A percentile compares a stretch with the other conserved stretches of the same genome.
Conservation (phyloP, 2,888 invertebrate species). For the Lasioglossum marginatum region DNA sequence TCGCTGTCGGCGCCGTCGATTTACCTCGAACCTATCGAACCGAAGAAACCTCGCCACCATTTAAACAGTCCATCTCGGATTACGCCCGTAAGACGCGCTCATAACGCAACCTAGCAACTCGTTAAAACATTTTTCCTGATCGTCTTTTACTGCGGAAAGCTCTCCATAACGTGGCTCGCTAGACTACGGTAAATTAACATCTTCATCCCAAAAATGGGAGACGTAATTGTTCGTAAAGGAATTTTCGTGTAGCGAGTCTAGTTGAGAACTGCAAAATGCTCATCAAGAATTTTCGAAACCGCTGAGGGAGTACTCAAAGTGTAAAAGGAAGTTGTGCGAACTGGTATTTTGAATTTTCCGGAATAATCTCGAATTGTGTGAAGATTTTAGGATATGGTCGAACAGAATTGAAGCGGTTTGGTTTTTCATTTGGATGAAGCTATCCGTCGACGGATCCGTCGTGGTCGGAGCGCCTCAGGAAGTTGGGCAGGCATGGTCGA, state of each 20-base stretch:
- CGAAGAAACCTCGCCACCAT: background rate
- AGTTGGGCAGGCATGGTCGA: constrained; percentile 71
- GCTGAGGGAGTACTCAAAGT: too few relatives aligned
- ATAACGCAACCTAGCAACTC: background rate
- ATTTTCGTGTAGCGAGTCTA: too few relatives aligned
- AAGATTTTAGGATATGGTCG: background rate
- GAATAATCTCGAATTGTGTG: accelerated
- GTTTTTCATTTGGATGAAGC: background rate
- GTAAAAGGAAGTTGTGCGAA: too few relatives aligned
- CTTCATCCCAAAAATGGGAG: too few relatives aligned
- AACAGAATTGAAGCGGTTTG: background rate
- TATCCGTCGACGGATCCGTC: constrained; percentile 29
- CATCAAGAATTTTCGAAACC: too few relatives aligned
- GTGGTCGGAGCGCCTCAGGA: constrained; percentile 64
- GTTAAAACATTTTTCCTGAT: background rate
- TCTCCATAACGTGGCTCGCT: too few relatives aligned
- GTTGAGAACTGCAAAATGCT: too few relatives aligned
- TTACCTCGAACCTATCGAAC: constrained; percentile 3
- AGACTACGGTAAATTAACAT: too few relatives aligned
- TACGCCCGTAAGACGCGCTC: background rate
- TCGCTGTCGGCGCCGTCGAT: background rate
- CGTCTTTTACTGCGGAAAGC: background rate
- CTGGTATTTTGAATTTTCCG: too few relatives aligned
- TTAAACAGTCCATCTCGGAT: background rate
- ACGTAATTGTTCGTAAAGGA: too few relatives aligned